Base-by-base conservation (phyloP, 2,113 vertebrate genomes). In the Scytalopus superciliaris region DNA sequence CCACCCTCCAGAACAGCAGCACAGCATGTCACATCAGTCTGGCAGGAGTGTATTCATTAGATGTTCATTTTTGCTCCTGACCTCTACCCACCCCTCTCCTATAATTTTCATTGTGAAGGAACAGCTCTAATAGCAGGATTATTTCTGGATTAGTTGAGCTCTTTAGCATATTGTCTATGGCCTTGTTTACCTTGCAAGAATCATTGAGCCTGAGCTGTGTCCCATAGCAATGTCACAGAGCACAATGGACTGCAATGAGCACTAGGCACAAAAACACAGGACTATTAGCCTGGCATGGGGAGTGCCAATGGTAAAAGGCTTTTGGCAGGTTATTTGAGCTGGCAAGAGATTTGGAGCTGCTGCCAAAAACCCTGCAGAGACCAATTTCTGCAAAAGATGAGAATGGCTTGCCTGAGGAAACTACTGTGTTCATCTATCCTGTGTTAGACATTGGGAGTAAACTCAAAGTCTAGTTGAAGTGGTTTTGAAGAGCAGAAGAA, bases 81-180 rank as follows among this genome's bases (percentile, higher is more conserved):
- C 53, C 45, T 91, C 49, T 84, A 50, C 21, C 23, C 23, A n/a
- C 63, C 8, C 25, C 9, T 47, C 14, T 81, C 37, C 52, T 89
- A 93, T 93, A 92, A 87, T 84, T 91, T 91, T 90, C 17, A 45
- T 84, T 91, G 45, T 77, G 81, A 89, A 86, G 50, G 80, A 94
- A 59, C 31, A 89, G 18, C 57, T 68, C 57, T 91, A 72, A 69
- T 62, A 57, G 70, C 2, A 0, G 35, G 67, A 53, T 84, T 89
- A 79, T 84, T 94, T 62, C 66, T 91, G 50, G 74, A 82, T 92
- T 90, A 91, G 47, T 60, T 45, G 77, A 92, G 23, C 79, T 93
- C 64, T 88, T 95, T 67, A 89, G 42, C 72, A 50, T 89, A 50
- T 79, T 87, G n/a, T 69, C 70, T 87, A 68, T 80, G 70, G 67